Conservation (phyloP, 2,797 vertebrate genomes). For the Tachyglossus aculeatus region DNA sequence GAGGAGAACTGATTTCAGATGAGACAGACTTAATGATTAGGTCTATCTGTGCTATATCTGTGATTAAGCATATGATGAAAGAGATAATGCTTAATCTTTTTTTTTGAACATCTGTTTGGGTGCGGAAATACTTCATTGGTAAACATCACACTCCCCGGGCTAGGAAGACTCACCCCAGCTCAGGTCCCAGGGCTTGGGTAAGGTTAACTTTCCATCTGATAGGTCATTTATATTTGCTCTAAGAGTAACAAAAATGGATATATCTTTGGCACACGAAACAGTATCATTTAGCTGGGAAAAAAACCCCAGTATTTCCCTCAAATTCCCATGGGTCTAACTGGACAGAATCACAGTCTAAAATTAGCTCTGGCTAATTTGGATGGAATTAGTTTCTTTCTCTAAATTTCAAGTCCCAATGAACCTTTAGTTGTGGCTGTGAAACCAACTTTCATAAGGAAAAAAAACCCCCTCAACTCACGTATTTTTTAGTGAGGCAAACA, state of each 20-base stretch:
- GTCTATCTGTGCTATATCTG: no score
- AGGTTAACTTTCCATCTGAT: slow-evolving; percentile 24
- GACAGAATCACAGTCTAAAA: slow-evolving; percentile 54
- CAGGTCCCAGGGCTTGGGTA: neutral
- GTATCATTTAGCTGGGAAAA: slow-evolving; percentile 60
- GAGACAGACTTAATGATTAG: no score
- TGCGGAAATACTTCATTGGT: neutral
- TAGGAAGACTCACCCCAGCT: neutral
- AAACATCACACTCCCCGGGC: neutral
- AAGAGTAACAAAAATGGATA: slow-evolving; percentile 41
- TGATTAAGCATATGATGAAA: no score
- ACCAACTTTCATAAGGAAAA: no score
- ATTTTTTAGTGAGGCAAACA: no score
- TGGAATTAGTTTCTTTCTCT: slow-evolving; percentile 1
- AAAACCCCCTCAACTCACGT: no score
- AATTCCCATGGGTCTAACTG: slow-evolving; percentile 47
- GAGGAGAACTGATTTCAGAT: no score
- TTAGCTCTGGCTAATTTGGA: slow-evolving; percentile 51
- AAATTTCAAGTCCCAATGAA: neutral
- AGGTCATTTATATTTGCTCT: slow-evolving; percentile 41
- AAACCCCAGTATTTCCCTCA: slow-evolving; percentile 42
- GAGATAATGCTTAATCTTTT: no score
- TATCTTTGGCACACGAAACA: slow-evolving; percentile 45
- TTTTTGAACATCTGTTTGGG: no score
- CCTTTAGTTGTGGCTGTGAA: no score